Conservation (phyloP, 2,113 vertebrate species). For the Archocentrus centrarchus region DNA sequence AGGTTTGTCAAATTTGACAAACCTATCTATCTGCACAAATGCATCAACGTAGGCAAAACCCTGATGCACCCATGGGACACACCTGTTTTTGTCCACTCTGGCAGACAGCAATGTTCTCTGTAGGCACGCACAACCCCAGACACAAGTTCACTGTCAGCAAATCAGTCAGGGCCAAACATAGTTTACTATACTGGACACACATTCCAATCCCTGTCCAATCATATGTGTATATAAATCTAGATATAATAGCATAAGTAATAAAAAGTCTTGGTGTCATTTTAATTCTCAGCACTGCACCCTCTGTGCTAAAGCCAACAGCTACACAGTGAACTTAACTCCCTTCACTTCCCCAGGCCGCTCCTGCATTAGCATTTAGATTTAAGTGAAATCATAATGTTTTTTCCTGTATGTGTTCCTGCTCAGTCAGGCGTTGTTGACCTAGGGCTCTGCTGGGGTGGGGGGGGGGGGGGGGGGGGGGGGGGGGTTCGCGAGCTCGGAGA, state of each 20-base stretch:
- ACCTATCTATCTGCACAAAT: too few species aligned
- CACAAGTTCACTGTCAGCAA: background rate
- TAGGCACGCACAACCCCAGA: background rate
- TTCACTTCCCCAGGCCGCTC: background rate
- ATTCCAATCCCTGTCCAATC: background rate
- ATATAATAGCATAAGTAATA: background rate
- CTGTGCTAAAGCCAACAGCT: background rate
- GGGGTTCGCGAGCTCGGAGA: background rate
- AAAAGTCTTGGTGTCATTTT: constrained; percentile 5
- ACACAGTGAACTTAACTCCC: background rate
- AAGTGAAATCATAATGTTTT: constrained; percentile 32
- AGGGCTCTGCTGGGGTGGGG: constrained; percentile 1
- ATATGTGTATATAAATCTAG: background rate
- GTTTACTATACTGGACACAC: background rate
- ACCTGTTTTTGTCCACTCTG: background rate
- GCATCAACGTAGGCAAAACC: background rate
- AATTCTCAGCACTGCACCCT: constrained; percentile 7
- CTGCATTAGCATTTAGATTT: constrained; percentile 66
- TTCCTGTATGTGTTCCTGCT: constrained; percentile 15
- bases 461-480: background rate
- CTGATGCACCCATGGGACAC: background rate
- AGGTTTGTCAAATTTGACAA: background rate
- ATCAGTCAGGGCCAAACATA: background rate
- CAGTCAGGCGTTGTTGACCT: constrained; percentile 33
- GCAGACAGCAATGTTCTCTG: too few species aligned